phyloP scores from a whole-genome alignment of 2,113 vertebrate genomes.

The Stercorarius parasiticus region DNA sequence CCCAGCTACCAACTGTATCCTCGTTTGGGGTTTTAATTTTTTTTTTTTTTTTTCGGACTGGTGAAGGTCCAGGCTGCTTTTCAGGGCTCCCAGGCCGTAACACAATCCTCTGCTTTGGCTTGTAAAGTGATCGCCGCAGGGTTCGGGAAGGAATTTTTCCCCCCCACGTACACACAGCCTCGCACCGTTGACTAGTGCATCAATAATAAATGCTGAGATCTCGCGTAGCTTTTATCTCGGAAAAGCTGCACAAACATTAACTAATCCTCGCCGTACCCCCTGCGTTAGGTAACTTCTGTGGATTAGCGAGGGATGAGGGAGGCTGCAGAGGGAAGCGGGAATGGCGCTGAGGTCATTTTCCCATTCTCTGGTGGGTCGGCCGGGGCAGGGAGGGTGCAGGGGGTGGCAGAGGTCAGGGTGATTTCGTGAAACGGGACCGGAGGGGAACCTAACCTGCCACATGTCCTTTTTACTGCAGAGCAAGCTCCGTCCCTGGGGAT shows the following conservation, averaged over 20 bases:
- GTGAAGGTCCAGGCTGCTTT: neutral
- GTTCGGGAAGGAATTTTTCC: constrained; percentile 23
- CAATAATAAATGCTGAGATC: constrained; percentile 45
- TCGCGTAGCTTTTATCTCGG: neutral
- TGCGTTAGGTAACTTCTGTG: neutral
- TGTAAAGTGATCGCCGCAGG: constrained; percentile 57
- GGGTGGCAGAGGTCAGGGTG: neutral
- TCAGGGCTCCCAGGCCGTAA: constrained; percentile 38
- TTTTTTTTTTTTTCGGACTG: neutral
- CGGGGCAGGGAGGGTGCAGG: neutral
- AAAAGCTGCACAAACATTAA: constrained; percentile 34
- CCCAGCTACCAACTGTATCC: neutral
- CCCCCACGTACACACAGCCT: neutral
- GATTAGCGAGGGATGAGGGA: neutral
- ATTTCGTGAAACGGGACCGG: neutral
- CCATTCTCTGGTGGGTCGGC: neutral
- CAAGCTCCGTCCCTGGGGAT: neutral
- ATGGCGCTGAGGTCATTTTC: neutral
- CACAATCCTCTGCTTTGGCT: constrained; percentile 17
- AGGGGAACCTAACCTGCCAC: neutral
- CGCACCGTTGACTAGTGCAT: constrained; percentile 5
- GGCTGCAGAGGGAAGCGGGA: neutral
- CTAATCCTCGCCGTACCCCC: neutral
- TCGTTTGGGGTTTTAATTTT: neutral
- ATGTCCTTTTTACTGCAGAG: neutral